Evolutionary conservation across 1,140 invertebrate species (phyloP).

Genomic region (Cydia strobilella): DNA sequence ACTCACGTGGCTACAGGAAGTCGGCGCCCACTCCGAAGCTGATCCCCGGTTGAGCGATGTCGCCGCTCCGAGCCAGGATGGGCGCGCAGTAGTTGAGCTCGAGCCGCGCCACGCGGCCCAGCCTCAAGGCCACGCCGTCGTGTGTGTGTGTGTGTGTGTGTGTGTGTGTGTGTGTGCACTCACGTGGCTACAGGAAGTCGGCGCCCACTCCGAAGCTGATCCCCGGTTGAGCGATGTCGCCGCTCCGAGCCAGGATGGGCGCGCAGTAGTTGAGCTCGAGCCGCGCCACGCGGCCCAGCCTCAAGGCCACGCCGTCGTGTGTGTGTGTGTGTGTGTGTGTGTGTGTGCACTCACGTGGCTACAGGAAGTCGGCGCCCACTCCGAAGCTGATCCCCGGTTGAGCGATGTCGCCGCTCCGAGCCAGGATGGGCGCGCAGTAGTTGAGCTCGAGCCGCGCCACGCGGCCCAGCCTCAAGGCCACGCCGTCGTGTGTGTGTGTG

Average conservation of each 20-base stretch:
- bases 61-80: no score
- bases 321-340: slow-evolving; percentile 78
- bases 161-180: neutral
- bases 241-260: slow-evolving; percentile 80
- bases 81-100: no score
- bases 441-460: slow-evolving; percentile 92
- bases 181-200: slow-evolving; percentile 81
- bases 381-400: slow-evolving; percentile 84
- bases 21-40: no score
- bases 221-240: slow-evolving; percentile 81
- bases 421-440: slow-evolving; percentile 82
- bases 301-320: slow-evolving; percentile 87
- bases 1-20: no score
- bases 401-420: slow-evolving; percentile 79
- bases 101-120: no score
- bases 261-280: slow-evolving; percentile 91
- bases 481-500: no score
- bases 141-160: slow-evolving; percentile 50
- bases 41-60: no score
- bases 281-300: slow-evolving; percentile 88
- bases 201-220: slow-evolving; percentile 88
- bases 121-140: no score
- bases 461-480: slow-evolving; percentile 88
- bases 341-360: no score
- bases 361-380: slow-evolving; percentile 74